Conservation (phyloP, 1,140 invertebrate genomes). For the Yoshiicerus persimilis region DNA sequence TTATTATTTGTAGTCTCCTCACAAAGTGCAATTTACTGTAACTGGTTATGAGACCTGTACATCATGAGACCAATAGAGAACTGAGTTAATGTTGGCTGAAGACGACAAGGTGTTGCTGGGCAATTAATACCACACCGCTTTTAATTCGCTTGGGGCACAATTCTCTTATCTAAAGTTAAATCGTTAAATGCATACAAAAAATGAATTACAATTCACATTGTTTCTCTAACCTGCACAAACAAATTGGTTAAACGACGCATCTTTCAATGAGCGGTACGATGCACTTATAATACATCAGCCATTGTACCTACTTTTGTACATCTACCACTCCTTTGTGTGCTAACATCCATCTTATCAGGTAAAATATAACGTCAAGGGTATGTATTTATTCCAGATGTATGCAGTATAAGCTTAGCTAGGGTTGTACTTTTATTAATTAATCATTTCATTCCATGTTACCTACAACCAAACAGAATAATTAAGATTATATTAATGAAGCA, state of each 20-base stretch:
- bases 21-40: background rate
- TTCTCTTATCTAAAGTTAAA: background rate
- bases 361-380: background rate
- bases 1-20: background rate
- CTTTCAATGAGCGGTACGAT: background rate
- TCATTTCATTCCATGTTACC: background rate
- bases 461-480: no score
- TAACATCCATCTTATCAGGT: background rate
- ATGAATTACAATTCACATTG: background rate
- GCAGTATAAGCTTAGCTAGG: no score
- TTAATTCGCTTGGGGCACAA: background rate
- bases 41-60: background rate
- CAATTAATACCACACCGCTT: background rate
- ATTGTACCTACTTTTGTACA: background rate
- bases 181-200: background rate
- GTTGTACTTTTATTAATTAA: background rate
- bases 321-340: background rate
- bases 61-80: background rate
- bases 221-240: background rate
- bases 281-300: background rate
- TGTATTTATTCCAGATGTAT: no score
- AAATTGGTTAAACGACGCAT: background rate
- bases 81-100: background rate
- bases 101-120: conserved; percentile 6
- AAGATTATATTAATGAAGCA: background rate